Conservation (phyloP, 2,888 invertebrate genomes). For the Colostygia pectinataria region DNA sequence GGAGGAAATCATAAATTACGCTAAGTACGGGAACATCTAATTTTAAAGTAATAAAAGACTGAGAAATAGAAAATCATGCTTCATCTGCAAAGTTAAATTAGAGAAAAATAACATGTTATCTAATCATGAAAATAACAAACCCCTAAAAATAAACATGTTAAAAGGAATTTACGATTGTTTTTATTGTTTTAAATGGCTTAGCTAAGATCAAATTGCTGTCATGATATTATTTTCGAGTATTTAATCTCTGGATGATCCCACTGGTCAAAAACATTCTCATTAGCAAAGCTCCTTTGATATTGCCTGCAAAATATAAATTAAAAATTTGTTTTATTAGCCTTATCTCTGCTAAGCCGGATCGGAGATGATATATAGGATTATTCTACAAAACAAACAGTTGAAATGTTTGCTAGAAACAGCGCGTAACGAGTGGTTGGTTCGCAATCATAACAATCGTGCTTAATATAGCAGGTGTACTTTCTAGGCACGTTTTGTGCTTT, state of each 20-base stretch:
- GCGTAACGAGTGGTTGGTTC: conserved; percentile 47
- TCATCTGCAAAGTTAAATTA: neutral
- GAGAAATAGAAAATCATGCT: conserved; percentile 29
- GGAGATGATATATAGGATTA: conserved; percentile 38
- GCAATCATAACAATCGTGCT: conserved; percentile 49
- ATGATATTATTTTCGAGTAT: neutral
- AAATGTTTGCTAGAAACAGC: conserved; percentile 41
- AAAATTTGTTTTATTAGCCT: conserved; percentile 15
- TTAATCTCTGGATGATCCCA: neutral
- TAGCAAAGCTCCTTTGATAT: conserved; percentile 2
- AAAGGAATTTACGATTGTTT: too few species aligned
- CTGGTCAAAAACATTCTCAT: neutral
- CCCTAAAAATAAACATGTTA: too few species aligned
- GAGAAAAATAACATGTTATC: conserved; percentile 15
- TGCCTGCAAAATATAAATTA: conserved; percentile 13
- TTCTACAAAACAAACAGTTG: conserved; percentile 44
- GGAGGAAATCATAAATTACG: conserved; percentile 50
- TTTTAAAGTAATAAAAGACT: too few species aligned
- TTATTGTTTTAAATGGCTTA: too few species aligned
- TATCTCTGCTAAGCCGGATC: conserved; percentile 17
- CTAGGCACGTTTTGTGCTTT: conserved; percentile 45
- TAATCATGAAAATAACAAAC: neutral
- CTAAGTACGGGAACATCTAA: conserved; percentile 41
- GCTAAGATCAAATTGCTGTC: too few species aligned
- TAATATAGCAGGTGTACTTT: conserved; percentile 52